These are phyloP conservation scores for Drosophila lacertosa DNA, from an alignment of 1,140 invertebrate species.

Conservation along the genomic window DNA sequence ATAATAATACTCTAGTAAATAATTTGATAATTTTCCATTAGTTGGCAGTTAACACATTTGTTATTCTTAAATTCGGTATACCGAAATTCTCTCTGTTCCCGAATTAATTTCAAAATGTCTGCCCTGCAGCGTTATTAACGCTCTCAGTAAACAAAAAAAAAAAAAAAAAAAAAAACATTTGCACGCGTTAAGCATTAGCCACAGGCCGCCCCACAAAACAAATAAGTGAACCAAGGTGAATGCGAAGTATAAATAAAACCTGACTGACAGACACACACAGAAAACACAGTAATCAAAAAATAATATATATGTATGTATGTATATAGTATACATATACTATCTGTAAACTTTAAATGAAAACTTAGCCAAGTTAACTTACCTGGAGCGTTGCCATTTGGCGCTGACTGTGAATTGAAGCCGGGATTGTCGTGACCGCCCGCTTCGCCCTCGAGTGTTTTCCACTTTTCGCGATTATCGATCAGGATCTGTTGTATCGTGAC, in stretches of 20 bases:
- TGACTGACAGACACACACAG: neutral
- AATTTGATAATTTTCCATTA: constrained; percentile 9
- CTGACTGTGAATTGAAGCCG: constrained; percentile 43
- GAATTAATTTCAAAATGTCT: constrained; percentile 8
- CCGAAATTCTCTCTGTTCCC: neutral
- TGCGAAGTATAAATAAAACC: constrained; percentile 9
- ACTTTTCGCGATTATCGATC: constrained; percentile 78
- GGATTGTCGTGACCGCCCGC: constrained; percentile 68
- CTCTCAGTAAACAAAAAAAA: constrained; percentile 22
- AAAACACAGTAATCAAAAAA: constrained; percentile 18
- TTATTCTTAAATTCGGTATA: neutral
- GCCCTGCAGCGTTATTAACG: constrained; percentile 2
- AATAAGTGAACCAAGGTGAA: constrained; percentile 29
- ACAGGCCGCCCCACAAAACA: constrained; percentile 11
- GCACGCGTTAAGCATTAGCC: constrained; percentile 5
- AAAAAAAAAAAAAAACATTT: constrained; percentile 7
- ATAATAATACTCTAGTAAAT: neutral
- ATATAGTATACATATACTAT: neutral
- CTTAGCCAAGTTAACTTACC: constrained; percentile 36
- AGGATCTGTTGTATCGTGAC: constrained; percentile 88
- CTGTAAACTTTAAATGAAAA: neutral
- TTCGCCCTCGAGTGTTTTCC: constrained; percentile 62
- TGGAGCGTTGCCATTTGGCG: constrained; percentile 44
- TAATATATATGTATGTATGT: constrained; percentile 24
- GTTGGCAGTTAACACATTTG: constrained; percentile 12